A percentile compares a stretch with the other conserved stretches of the same genome.
These are phyloP conservation scores for Peromyscus attwateri DNA, from an alignment of 2,797 vertebrate species.

Conservation along the genomic window DNA sequence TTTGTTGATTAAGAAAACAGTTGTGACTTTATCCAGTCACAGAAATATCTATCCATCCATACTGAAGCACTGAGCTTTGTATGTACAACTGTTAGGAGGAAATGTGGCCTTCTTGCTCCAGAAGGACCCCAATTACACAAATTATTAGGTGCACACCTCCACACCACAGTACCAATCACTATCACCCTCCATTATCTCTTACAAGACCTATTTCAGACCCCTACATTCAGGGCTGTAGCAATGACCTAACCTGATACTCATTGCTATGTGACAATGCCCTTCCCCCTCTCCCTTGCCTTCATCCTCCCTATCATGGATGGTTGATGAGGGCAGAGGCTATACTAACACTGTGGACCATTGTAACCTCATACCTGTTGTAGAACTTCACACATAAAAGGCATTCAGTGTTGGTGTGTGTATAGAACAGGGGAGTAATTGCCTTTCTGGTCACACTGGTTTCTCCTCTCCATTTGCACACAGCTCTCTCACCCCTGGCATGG, in stretches of 20 bases:
- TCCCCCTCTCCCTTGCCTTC: neutral
- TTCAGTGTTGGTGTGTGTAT: neutral
- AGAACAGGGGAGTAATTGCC: neutral
- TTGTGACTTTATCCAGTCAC: neutral
- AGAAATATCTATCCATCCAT: neutral
- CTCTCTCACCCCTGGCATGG: neutral
- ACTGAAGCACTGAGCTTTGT: neutral
- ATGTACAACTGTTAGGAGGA: neutral
- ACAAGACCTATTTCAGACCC: neutral
- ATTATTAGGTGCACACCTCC: neutral
- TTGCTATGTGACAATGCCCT: neutral
- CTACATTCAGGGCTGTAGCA: neutral
- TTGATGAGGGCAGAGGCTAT: neutral
- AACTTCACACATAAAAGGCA: neutral
- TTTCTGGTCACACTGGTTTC: neutral
- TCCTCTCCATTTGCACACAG: neutral
- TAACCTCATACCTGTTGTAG: neutral
- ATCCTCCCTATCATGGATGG: neutral
- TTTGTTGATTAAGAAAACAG: slow-evolving; percentile 21
- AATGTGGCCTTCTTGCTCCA: neutral
- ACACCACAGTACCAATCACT: neutral
- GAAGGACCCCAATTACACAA: neutral
- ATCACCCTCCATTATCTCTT: neutral
- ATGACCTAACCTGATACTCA: neutral
- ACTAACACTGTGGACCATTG: neutral